A percentile compares a stretch with the other conserved stretches of the same genome.
Conservation (phyloP, 2,797 vertebrate genomes). For the Melanogrammus aeglefinus region DNA sequence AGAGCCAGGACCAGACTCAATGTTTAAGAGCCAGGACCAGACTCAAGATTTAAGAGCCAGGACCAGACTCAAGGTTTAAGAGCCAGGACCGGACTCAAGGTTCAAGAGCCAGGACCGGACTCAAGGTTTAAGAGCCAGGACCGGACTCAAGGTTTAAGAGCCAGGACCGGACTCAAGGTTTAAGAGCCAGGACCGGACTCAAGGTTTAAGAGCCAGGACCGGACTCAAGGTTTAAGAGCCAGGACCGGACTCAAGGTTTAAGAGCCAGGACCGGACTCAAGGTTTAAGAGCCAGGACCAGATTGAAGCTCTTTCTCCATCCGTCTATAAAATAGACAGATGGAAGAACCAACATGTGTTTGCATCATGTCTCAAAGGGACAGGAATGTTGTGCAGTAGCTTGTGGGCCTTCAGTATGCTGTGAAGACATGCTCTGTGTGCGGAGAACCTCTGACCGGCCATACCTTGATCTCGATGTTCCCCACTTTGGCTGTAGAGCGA, state of each 20-base stretch:
- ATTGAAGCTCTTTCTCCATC: not conserved
- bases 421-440: not conserved
- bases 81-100: not conserved
- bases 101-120: not conserved
- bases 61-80: not conserved
- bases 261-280: not conserved
- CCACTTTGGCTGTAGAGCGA: slow-evolving; percentile 80
- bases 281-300: too few species aligned
- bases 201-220: not conserved
- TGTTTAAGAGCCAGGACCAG: not conserved
- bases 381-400: too few species aligned
- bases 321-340: not conserved
- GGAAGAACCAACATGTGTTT: not conserved
- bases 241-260: not conserved
- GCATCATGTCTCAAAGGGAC: not conserved
- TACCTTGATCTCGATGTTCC: slow-evolving; percentile 85
- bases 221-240: not conserved
- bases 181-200: not conserved
- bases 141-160: too few species aligned
- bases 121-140: too few species aligned
- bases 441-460: slow-evolving; percentile 7
- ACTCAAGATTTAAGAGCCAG: not conserved
- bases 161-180: not conserved
- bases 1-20: not conserved
- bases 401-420: not conserved